Percentiles rank a stretch among this genome's conserved stretches.
Conservation (phyloP, 2,113 vertebrate species). For the Pelodiscus sinensis region DNA sequence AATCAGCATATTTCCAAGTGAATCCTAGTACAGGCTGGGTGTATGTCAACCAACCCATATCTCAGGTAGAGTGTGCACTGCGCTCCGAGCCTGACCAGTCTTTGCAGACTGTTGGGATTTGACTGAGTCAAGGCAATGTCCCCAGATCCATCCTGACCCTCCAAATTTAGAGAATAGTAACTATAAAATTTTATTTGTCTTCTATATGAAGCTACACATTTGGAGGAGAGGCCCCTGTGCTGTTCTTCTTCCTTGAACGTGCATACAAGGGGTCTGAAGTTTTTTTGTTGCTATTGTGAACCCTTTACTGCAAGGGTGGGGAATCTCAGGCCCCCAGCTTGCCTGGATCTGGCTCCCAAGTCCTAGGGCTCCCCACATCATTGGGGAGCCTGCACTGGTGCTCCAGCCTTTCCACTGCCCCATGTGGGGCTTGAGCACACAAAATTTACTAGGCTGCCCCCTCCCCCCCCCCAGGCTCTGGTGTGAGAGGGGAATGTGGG, state of each 20-base stretch:
- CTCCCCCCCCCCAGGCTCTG: too few relatives aligned
- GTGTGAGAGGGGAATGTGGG: too few relatives aligned
- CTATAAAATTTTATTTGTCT: not conserved
- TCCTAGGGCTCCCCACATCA: too few relatives aligned
- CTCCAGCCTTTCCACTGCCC: too few relatives aligned
- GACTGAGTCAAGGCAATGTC: not conserved
- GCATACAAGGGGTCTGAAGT: not conserved
- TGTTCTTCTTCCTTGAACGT: not conserved
- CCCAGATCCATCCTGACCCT: not conserved
- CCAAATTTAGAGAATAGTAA: not conserved
- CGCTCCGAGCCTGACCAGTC: not conserved
- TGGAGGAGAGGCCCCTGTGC: not conserved
- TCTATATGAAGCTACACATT: not conserved
- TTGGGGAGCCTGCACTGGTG: too few relatives aligned
- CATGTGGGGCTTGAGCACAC: too few relatives aligned
- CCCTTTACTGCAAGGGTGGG: not conserved
- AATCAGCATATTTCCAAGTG: conserved; percentile 86
- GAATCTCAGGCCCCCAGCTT: too few relatives aligned
- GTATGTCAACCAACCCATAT: conserved; percentile 87
- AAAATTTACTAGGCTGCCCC: too few relatives aligned
- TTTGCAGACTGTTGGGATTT: not conserved
- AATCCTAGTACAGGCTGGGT: conserved; percentile 89
- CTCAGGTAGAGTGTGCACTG: conserved; percentile 77
- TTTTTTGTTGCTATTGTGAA: not conserved
- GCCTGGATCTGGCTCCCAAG: too few relatives aligned